These are phyloP conservation scores for Pycnonotus jocosus DNA, from an alignment of 2,113 vertebrate genomes.

Conservation along the genomic window DNA sequence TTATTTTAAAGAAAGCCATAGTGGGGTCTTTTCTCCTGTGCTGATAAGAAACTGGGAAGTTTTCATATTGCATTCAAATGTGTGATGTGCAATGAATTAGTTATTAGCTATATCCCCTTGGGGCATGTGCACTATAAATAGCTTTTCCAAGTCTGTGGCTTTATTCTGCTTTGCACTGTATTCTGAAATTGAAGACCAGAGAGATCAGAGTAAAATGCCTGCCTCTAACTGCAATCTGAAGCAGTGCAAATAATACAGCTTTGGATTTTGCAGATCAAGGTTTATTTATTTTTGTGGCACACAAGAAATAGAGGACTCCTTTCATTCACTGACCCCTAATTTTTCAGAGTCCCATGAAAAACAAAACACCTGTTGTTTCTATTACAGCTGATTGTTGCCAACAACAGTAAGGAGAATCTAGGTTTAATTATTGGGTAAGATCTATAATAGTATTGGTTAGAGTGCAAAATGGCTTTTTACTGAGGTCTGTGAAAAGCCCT, in stretches of 20 bases:
- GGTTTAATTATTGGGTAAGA: neutral
- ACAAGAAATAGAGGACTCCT: neutral
- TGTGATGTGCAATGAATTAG: constrained; percentile 36
- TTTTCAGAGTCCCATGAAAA: neutral
- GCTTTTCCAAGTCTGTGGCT: constrained; percentile 18
- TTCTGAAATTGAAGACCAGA: neutral
- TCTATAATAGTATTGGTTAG: neutral
- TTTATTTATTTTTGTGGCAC: neutral
- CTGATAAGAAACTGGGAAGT: constrained; percentile 37
- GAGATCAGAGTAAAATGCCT: neutral
- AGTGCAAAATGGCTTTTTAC: neutral
- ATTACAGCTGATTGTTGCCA: neutral
- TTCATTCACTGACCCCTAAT: neutral
- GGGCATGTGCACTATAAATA: constrained; percentile 46
- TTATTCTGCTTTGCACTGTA: neutral
- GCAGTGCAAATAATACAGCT: neutral
- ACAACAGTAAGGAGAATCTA: neutral
- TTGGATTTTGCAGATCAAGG: neutral
- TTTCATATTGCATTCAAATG: constrained; percentile 32
- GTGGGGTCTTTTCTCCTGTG: neutral
- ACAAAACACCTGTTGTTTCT: neutral
- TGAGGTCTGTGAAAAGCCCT: neutral
- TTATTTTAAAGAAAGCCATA: constrained; percentile 43
- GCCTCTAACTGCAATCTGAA: neutral
- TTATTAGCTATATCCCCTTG: constrained; percentile 19